Evolutionary conservation across 2,888 invertebrate genomes (phyloP).

Genomic region (Leptinotarsa juncta): DNA sequence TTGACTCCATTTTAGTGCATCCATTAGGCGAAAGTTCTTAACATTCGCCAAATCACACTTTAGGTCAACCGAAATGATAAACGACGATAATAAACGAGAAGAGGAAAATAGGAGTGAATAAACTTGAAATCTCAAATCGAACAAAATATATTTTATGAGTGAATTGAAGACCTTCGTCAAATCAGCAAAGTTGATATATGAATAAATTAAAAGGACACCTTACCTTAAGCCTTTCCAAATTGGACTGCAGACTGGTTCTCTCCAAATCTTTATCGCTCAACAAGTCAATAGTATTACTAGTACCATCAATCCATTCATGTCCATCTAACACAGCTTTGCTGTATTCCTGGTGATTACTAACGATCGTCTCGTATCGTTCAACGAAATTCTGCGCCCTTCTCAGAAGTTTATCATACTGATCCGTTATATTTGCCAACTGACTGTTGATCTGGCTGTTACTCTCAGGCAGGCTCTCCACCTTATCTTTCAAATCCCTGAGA

Average conservation of each 20-base stretch:
- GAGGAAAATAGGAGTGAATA: too few species aligned
- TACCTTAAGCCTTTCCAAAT: slow-evolving; percentile 82
- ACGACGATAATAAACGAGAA: too few species aligned
- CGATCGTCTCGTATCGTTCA: slow-evolving; percentile 87
- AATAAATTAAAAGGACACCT: not conserved
- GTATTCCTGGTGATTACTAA: slow-evolving; percentile 89
- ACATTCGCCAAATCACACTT: too few species aligned
- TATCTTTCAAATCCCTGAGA: slow-evolving; percentile 82
- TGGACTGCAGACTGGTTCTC: slow-evolving; percentile 85
- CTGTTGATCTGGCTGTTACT: slow-evolving; percentile 79
- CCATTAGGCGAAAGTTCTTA: too few species aligned
- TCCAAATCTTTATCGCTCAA: slow-evolving; percentile 89
- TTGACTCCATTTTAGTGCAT: too few species aligned
- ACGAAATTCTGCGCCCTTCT: slow-evolving; percentile 81
- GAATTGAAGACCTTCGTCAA: too few species aligned
- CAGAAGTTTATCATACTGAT: slow-evolving; percentile 79
- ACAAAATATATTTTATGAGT: too few species aligned
- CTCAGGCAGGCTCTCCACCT: slow-evolving; percentile 84
- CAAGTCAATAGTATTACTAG: slow-evolving; percentile 81
- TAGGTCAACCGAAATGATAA: too few species aligned
- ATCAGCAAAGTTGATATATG: too few species aligned
- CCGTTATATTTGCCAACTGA: slow-evolving; percentile 76
- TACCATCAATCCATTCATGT: slow-evolving; percentile 88
- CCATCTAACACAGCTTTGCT: slow-evolving; percentile 87
- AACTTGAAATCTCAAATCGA: too few species aligned